Evolutionary conservation across 2,797 vertebrate species (phyloP).

Genomic region (Myiotriccus ornatus): DNA sequence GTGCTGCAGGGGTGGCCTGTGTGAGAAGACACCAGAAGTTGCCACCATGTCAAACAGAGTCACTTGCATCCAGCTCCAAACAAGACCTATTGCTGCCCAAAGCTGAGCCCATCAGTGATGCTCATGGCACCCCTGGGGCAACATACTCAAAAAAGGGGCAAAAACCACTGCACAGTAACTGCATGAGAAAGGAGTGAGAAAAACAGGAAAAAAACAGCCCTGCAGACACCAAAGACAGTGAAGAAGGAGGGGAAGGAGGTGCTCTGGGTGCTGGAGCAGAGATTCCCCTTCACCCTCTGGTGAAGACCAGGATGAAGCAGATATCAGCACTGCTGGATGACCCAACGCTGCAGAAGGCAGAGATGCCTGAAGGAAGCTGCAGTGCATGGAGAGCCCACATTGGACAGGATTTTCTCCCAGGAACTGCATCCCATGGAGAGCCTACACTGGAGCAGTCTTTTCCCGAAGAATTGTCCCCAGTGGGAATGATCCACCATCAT

Average conservation of each 20-base stretch:
- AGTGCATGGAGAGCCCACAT: accelerated
- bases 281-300: background rate
- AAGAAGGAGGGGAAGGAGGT: background rate
- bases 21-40: background rate
- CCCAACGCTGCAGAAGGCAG: accelerated
- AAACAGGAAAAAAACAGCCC: background rate
- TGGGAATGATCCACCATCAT: background rate
- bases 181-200: background rate
- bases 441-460: background rate
- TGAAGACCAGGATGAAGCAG: background rate
- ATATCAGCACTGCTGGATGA: background rate
- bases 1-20: background rate
- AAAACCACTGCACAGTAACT: background rate
- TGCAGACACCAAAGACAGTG: background rate
- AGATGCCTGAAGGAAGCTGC: background rate
- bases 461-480: background rate
- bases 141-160: background rate
- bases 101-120: background rate
- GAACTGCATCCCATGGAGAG: background rate
- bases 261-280: background rate
- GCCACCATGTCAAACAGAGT: no score
- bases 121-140: no score
- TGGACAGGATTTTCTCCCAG: background rate
- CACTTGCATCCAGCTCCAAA: background rate
- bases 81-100: background rate